Evolutionary conservation across 1,140 invertebrate species (phyloP), one percentile per base, ranked within the genome.

Genomic region (Dryas iulia): DNA sequence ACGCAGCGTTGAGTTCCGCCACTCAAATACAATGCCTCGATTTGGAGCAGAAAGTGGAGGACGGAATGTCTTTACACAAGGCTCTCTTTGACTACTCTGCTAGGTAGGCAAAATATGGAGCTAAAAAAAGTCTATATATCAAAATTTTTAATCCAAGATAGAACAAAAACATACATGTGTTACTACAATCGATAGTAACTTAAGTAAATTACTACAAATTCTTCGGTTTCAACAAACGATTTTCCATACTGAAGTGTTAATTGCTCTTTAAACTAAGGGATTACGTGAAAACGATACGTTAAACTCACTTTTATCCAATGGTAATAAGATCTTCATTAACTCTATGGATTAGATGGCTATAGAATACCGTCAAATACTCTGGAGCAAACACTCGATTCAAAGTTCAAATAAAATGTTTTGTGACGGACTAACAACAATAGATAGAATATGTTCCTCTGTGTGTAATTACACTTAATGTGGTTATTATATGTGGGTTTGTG

Each of bases 191-290:
- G 35, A 39, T 39, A 5, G 4, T 6, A 39, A n/a, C 6, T 18
- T 28, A 28, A 28, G 14, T 39, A 0, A 39, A 14, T 1, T 35
- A 39, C 7, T 8, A 47, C 18, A 47, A 47, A 47, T 5, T 6
- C 14, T 54, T 73, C 72, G 72, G 72, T 57, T 59, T 56, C 59
- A 72, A 72, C 73, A 80, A 81, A 78, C 59, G 77, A 75, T 56
- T 74, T 64, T 53, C 69, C 69, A 74, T 33, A 83, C 72, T 61
- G 77, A 82, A 79, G 81, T 82, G 79, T 71, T 84, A 87, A 83
- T 68, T 69, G 74, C 66, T 73, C 54, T 52, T 66, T 72, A 78
- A 73, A 84, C 54, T 76, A 65, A 62, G 72, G 71, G 64, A 66
- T 54, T 39, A 66, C 53, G 30, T 35, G 59, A 57, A 39, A 67